Conservation (phyloP, 2,113 vertebrate genomes). For the Apodemus speciosus region DNA sequence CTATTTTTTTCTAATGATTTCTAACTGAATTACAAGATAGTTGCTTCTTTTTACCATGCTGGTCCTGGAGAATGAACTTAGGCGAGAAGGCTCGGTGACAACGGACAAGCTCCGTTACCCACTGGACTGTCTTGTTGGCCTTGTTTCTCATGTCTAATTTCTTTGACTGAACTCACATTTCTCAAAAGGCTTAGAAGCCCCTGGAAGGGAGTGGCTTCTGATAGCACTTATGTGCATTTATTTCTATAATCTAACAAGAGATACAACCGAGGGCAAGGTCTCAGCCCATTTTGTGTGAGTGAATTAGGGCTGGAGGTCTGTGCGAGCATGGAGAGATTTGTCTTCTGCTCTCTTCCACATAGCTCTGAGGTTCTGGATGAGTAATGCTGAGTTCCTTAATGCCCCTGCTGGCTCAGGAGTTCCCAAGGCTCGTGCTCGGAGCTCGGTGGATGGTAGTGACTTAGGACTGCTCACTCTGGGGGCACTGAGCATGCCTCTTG, state of each 20-base stretch:
- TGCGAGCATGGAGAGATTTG: background rate
- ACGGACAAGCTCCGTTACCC: no score
- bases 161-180: constrained; percentile 35
- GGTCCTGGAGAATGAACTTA: no score
- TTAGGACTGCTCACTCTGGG: background rate
- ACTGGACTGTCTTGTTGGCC: background rate
- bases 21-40: background rate
- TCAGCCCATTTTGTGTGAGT: background rate
- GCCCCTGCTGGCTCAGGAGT: background rate
- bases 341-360: background rate
- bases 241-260: background rate
- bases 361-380: background rate
- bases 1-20: constrained; percentile 24
- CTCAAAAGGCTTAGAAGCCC: constrained; percentile 3
- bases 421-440: background rate
- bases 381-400: background rate
- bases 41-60: background rate
- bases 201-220: background rate
- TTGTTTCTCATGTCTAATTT: background rate
- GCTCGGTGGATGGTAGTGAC: background rate
- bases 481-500: background rate
- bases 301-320: background rate
- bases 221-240: background rate
- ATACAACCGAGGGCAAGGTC: background rate
- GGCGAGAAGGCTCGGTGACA: background rate